These are phyloP conservation scores for Channa argus DNA, from an alignment of 2,113 vertebrate genomes.

Conservation along the genomic window DNA sequence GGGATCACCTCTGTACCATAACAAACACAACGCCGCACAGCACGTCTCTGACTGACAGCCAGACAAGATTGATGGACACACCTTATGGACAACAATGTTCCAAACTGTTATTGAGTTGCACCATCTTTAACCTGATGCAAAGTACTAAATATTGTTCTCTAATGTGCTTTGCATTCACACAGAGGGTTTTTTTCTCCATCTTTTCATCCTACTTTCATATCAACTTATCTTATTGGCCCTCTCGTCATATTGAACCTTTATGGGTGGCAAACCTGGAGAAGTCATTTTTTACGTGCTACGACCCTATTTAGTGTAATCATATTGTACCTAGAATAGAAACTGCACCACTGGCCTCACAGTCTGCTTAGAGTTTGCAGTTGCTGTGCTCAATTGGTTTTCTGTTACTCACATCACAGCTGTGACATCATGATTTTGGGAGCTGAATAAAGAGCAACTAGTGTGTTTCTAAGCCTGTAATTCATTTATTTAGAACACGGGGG, in stretches of 20 bases:
- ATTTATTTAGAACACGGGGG: no score
- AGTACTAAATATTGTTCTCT: background rate
- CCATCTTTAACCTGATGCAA: background rate
- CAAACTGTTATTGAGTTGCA: background rate
- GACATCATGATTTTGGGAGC: no score
- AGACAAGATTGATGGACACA: background rate
- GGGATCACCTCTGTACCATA: slow-evolving; percentile 64
- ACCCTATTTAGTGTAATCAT: background rate
- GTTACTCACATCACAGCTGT: background rate
- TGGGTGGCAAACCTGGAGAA: background rate
- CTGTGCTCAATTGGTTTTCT: background rate
- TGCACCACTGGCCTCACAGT: no score
- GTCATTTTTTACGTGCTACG: background rate
- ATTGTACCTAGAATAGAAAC: no score
- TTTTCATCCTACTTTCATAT: no score
- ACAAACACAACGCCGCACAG: slow-evolving; percentile 22
- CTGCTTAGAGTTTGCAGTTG: background rate
- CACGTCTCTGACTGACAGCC: background rate
- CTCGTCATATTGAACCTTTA: background rate
- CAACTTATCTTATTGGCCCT: background rate
- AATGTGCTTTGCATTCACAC: background rate
- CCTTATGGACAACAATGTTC: background rate
- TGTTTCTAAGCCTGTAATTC: no score
- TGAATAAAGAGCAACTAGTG: no score
- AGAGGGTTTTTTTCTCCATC: background rate